Conservation (phyloP, 2,113 vertebrate genomes). For the Carassius gibelio region DNA sequence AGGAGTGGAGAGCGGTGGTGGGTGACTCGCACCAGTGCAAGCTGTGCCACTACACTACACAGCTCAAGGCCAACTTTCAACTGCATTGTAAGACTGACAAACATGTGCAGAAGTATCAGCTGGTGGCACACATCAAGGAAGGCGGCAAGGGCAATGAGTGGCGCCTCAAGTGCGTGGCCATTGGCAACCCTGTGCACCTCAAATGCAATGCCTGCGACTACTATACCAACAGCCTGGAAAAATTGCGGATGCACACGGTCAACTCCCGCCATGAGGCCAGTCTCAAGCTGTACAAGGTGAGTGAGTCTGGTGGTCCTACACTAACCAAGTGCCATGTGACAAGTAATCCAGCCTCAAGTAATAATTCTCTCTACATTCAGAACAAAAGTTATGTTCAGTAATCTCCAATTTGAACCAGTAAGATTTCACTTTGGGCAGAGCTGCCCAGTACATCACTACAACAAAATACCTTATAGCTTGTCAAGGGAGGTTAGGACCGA, state of each 20-base stretch:
- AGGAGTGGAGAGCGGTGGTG: slow-evolving; percentile 94
- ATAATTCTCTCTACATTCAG: neutral
- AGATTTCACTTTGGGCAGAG: too few species aligned
- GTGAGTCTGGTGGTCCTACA: slow-evolving; percentile 48
- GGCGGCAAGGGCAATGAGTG: slow-evolving; percentile 97
- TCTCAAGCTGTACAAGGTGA: slow-evolving; percentile 98
- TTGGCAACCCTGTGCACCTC: slow-evolving; percentile 95
- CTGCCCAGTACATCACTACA: neutral
- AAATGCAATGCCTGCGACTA: slow-evolving; percentile 99
- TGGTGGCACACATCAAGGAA: slow-evolving; percentile 98
- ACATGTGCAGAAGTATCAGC: slow-evolving; percentile 97
- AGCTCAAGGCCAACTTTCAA: slow-evolving; percentile 99
- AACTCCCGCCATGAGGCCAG: slow-evolving; percentile 96
- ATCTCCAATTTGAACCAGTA: neutral
- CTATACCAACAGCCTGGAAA: slow-evolving; percentile 98
- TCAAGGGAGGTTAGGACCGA: neutral
- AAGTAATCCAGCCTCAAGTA: neutral
- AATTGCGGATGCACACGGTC: slow-evolving; percentile 94
- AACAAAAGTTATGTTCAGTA: too few species aligned
- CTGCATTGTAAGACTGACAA: slow-evolving; percentile 99
- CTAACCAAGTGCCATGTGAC: neutral
- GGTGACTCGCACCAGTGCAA: slow-evolving; percentile 98
- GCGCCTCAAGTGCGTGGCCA: slow-evolving; percentile 97
- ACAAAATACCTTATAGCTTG: neutral
- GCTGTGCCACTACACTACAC: slow-evolving; percentile 96